Evolutionary conservation across 2,113 vertebrate genomes (phyloP).

Genomic region (Marcusenius ussheri): DNA sequence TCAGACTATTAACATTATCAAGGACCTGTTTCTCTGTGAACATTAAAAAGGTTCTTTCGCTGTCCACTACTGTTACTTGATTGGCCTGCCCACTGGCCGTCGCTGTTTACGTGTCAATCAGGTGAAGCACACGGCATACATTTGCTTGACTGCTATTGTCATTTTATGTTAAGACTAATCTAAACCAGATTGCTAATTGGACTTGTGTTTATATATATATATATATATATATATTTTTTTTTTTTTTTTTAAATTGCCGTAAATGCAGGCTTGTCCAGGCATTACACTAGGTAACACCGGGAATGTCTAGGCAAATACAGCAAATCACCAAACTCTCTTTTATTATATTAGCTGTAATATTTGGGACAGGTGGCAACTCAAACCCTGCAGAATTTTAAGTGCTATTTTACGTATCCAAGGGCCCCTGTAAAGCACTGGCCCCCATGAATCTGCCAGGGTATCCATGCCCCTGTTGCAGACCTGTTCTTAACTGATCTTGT

Average conservation of each 20-base stretch:
- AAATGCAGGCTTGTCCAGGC: background rate
- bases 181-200: background rate
- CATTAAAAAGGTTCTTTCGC: background rate
- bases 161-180: background rate
- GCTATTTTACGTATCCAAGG: background rate
- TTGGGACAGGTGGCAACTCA: background rate
- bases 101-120: background rate
- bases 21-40: background rate
- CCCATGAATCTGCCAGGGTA: background rate
- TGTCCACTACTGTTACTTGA: background rate
- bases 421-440: background rate
- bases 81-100: background rate
- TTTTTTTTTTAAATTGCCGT: no score
- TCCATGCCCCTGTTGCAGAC: background rate
- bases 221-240: background rate
- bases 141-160: background rate
- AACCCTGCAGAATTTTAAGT: background rate
- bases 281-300: background rate
- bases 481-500: background rate
- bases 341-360: background rate
- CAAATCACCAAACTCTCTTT: background rate
- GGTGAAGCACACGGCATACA: background rate
- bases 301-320: background rate
- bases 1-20: background rate
- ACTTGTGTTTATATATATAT: background rate